Evolutionary conservation across 37 sponge, comb jelly and placozoan genomes (phyloP), one percentile per base, ranked within the genome.

Genomic region (Mnemiopsis leidyi): DNA sequence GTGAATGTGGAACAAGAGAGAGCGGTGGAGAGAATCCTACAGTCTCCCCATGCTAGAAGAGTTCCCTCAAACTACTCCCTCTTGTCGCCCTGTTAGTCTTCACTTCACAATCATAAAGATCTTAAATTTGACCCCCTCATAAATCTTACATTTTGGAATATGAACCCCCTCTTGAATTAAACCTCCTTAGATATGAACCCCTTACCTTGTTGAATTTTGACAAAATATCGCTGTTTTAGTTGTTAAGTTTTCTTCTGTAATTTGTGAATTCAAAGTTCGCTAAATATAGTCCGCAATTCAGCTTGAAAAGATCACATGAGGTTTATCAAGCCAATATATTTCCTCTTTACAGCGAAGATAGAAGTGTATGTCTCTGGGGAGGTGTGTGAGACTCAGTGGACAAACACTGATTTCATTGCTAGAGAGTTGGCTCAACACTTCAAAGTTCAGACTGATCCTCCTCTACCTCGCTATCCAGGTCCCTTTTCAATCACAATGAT

Each of bases 351-450:
- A 79, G 82, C 20, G 2, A 79, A 79, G 82, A 79, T 79, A 79
- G 82, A 79, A 20, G 38, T 79, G 36, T 79, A 79, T 31, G 36
- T 79, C 3, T 79, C 82, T 16, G 82, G 82, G 26, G 82, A 79
- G 36, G 38, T 79, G 21, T 28, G 36, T 79, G 82, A 79, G 36
- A 33, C 82, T 5, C 82, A 79, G 82, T 79, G 82, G 82, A 79
- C 82, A 3, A 79, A 79, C 82, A 79, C 82, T 33, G 82, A 79
- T 23, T 79, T 79, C 21, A 79, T 79, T 33, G 36, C 82, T 16
- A 16, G 82, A 31, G 82, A 79, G 38, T 36, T 79, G 82, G 82
- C 82, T 29, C 82, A 79, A 32, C 82, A 79, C 36, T 79, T 79
- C 37, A 79, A 35, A 31, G 82, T 79, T 79, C 82, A 79, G 38